These are phyloP conservation scores for Aptenodytes patagonicus DNA, from an alignment of 2,113 vertebrate genomes.

Conservation along the genomic window DNA sequence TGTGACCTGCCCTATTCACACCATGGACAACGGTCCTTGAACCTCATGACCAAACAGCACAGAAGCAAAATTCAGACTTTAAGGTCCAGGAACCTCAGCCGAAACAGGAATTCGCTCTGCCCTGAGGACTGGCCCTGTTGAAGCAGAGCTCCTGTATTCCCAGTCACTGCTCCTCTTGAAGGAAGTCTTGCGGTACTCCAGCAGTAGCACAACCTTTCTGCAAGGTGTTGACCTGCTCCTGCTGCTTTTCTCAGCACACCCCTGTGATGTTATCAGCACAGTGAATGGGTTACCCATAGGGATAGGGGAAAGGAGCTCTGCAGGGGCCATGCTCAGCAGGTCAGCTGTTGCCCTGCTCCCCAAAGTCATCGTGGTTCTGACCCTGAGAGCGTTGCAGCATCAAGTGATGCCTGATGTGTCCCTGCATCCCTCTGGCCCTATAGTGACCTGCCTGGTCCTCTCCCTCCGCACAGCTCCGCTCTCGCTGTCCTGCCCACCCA, in stretches of 20 bases:
- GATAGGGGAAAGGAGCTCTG: not conserved
- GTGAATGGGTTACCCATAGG: fast-evolving
- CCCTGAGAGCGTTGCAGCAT: fast-evolving
- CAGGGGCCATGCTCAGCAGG: not conserved
- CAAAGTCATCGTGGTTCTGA: not conserved
- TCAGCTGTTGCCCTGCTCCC: not conserved
- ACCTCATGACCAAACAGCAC: not conserved
- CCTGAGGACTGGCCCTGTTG: not conserved
- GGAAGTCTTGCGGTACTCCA: fast-evolving
- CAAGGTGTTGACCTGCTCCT: not conserved
- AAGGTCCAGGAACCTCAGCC: not conserved
- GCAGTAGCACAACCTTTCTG: not conserved
- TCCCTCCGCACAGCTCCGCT: not conserved
- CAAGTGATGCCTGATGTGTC: not conserved
- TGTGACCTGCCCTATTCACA: not conserved
- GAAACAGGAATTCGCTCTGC: not conserved
- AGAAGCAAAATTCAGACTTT: not conserved
- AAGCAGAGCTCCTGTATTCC: not conserved
- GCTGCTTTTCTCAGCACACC: fast-evolving
- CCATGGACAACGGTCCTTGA: not conserved
- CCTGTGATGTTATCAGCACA: fast-evolving
- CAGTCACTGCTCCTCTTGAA: not conserved
- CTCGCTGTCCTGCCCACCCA: not conserved
- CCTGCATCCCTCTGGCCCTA: not conserved
- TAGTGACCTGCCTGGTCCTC: not conserved